Base-by-base conservation (phyloP, 2,797 vertebrate species). In the Bovichtus variegatus region DNA sequence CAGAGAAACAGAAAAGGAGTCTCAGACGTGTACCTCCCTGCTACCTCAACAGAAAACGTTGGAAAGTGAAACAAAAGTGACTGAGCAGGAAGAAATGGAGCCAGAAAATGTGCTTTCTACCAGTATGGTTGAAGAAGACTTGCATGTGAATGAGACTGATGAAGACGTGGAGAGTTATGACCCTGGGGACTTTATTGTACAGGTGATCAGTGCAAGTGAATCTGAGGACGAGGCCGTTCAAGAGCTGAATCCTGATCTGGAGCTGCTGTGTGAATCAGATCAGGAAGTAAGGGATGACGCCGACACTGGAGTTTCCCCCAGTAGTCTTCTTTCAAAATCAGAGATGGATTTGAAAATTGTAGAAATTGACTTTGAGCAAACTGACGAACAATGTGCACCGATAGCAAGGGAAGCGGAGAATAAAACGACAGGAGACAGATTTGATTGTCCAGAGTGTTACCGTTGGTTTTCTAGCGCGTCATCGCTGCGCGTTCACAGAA, bases 281-380 rank as follows among this genome's bases (percentile, higher is more conserved):
- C 94, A 94, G 70, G 95, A 95, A 21, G 76, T 74, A 40, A 89
- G 79, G 79, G 88, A 91, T 0, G 88, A 92, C 2, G n/a, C 60
- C 3, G 82, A 87, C 19, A 23, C 61, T 11, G 74, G 63, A 29
- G 23, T 75, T 64, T 74, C 66, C 31, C 9, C 62, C 2, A 71
- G 47, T 50, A 53, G 43, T 19, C 38, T 85, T 9, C 78, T 87
- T 53, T 80, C 77, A 34, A 93, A 93, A 73, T 72, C 90, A 34
- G 91, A 84, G 31, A 85, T 93, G 69, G 92, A 94, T 89, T 89
- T 95, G 36, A 95, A 95, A 81, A 94, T 96, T 86, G 90, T 95
- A 34, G 89, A 95, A 57, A 83, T 96, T 74, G 93, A 94, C 85
- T 92, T 92, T 76, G 92, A 87, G 31, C 72, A 85, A 47, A 72